Evolutionary conservation across 2,888 invertebrate species (phyloP).

Genomic region (Stenodera caucasica): DNA sequence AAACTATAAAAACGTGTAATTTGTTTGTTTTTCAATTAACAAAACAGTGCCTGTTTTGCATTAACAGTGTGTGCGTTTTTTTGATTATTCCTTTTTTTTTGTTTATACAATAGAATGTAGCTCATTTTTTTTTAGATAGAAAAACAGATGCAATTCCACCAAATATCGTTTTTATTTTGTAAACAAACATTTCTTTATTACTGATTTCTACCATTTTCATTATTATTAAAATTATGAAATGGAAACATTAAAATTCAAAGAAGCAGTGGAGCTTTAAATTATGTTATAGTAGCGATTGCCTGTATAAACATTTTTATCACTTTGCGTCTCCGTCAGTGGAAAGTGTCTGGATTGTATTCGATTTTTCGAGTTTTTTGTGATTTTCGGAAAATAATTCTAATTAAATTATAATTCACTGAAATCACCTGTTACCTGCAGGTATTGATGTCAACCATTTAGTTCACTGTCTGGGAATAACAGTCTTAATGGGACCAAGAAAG

Average conservation of each 20-base stretch:
- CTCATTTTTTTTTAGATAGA: conserved; percentile 24
- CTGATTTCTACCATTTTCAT: conserved; percentile 16
- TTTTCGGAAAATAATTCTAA: conserved; percentile 12
- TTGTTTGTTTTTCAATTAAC: conserved; percentile 2
- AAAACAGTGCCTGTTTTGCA: conserved; percentile 39
- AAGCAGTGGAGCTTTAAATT: conserved; percentile 42
- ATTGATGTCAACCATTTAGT: conserved; percentile 31
- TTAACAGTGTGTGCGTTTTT: conserved; percentile 39
- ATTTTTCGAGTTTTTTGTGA: conserved; percentile 14
- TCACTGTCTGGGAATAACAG: conserved; percentile 52
- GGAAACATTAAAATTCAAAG: conserved; percentile 30
- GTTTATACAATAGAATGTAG: conserved; percentile 36
- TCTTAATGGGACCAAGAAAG: conserved; percentile 19
- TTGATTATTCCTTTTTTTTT: conserved; percentile 20
- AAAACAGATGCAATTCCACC: conserved; percentile 45
- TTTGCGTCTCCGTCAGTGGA: conserved; percentile 48
- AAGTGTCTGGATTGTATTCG: conserved; percentile 41
- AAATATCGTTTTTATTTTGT: conserved; percentile 36
- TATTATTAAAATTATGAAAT: conserved; percentile 23
- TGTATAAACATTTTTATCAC: conserved; percentile 53
- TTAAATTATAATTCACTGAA: background rate
- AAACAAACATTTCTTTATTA: conserved; percentile 16
- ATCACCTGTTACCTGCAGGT: conserved; percentile 34
- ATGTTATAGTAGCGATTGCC: conserved; percentile 44
- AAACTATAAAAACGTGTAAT: background rate